These are phyloP conservation scores for Callosobruchus maculatus DNA, from an alignment of 2,888 invertebrate species.

Conservation along the genomic window DNA sequence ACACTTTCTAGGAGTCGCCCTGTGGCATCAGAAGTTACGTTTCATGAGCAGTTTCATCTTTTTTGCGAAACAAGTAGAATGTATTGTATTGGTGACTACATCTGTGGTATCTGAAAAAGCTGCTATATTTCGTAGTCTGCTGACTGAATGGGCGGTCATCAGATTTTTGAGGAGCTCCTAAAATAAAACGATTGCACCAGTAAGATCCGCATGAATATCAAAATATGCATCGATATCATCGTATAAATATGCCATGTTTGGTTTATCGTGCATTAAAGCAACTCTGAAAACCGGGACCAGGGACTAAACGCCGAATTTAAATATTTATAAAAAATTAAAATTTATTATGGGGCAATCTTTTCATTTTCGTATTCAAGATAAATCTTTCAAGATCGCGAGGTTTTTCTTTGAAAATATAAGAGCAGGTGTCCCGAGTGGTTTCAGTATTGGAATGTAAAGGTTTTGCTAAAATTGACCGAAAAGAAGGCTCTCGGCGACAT, in stretches of 20 bases:
- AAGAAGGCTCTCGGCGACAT: background rate
- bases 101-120: constrained; percentile 19
- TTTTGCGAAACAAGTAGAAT: background rate
- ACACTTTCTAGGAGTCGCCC: too few species aligned
- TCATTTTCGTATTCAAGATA: background rate
- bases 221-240: constrained; percentile 38
- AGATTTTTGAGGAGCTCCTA: constrained; percentile 32
- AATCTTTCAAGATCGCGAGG: background rate
- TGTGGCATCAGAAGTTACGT: too few species aligned
- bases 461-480: background rate
- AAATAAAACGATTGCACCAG: constrained; percentile 30
- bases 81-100: too few species aligned
- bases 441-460: background rate
- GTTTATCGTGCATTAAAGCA: constrained; percentile 25
- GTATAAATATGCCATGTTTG: constrained; percentile 19
- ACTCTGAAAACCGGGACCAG: constrained; percentile 23
- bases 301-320: constrained; percentile 14
- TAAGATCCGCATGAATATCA: constrained; percentile 42
- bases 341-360: constrained; percentile 12
- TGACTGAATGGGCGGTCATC: constrained; percentile 36
- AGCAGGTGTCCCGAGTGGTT: background rate
- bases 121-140: constrained; percentile 33
- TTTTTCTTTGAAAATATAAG: background rate
- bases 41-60: background rate
- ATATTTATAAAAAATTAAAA: constrained; percentile 20